Evolutionary conservation across 2,888 invertebrate genomes (phyloP).

Genomic region (Micropterix aruncella): DNA sequence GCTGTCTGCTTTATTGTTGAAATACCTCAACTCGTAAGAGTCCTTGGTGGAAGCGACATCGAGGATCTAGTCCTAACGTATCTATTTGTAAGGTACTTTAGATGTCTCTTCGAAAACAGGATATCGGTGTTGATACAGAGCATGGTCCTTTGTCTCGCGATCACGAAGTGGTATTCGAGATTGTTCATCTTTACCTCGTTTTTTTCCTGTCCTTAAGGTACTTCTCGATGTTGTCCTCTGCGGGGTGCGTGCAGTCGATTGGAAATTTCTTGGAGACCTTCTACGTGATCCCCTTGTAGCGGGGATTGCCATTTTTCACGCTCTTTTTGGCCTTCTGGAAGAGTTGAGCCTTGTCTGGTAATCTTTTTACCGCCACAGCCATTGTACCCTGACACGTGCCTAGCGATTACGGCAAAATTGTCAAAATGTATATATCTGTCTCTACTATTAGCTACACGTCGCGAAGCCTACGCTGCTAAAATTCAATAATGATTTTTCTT

Average conservation of each 20-base stretch:
- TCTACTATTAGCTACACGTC: no score
- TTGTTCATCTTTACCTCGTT: conserved; percentile 95
- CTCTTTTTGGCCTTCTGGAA: conserved; percentile 37
- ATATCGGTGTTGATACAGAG: conserved; percentile 84
- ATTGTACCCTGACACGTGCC: conserved; percentile 35
- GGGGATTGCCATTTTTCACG: conserved; percentile 46
- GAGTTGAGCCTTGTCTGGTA: conserved; percentile 36
- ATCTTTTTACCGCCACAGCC: conserved; percentile 36
- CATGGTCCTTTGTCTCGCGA: conserved; percentile 90
- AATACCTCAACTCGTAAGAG: no score
- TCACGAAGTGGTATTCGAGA: conserved; percentile 78
- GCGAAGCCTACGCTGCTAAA: no score
- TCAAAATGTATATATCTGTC: no score
- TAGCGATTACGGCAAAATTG: conserved; percentile 29
- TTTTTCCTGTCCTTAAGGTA: conserved; percentile 81
- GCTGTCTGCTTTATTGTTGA: no score
- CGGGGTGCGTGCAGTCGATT: conserved; percentile 98
- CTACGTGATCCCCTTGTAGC: conserved; percentile 82
- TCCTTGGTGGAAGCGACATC: no score
- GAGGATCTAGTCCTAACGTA: no score
- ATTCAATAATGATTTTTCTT: no score
- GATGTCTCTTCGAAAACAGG: no score
- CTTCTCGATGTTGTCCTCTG: conserved; percentile 96
- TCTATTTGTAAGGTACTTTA: no score
- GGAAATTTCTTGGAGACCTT: conserved; percentile 82